Conservation (phyloP, 2,113 vertebrate species). For the Pan troglodytes region NHGRI_mPanTro3-v2.1_pri NC_072414.2:54106501-54107000, state of each 20-base stretch:
- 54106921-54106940: background rate
- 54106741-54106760: background rate
- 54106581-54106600: background rate
- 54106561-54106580: background rate
- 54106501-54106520: background rate
- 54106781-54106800: background rate
- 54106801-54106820: background rate
- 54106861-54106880: background rate
- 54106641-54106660: too few species aligned
- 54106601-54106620: background rate
- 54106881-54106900: background rate
- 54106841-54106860: background rate
- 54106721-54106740: too few species aligned
- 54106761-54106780: background rate
- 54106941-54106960: background rate
- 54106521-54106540: background rate
- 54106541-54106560: background rate
- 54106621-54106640: background rate
- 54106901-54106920: background rate
- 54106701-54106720: background rate
- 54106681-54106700: background rate
- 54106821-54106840: background rate
- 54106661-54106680: background rate
- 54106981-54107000: background rate
- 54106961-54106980: background rate